Evolutionary conservation across 1,140 invertebrate genomes (phyloP), one percentile per base, ranked within the genome.

Genomic region (Trissolcus basalis): DNA sequence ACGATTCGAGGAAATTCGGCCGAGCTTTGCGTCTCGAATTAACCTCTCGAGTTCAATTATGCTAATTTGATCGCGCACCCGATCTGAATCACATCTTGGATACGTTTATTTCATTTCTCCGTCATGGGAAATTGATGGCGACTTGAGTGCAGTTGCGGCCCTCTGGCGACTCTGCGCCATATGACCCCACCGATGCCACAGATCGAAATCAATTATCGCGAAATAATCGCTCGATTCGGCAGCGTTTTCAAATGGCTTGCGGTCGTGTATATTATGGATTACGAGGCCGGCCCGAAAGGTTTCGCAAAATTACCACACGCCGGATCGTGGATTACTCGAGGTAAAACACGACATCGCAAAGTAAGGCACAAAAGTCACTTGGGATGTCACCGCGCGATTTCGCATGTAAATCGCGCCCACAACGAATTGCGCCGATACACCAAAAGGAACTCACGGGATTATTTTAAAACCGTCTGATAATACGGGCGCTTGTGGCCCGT

Each of bases 1-100:
- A 82, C 81, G 82, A 84, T 85, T 83, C 82, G 79, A 77, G 83
- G 76, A 84, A 82, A 85, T 82, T 83, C 80, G 76, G 71, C 76
- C 68, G 51, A 67, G 41, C 59, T 49, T 13, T 39, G 65, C 65
- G 49, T 67, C 61, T 67, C 56, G 70, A 70, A 74, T 73, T 73
- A 75, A 67, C 61, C 67, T 63, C 71, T 65, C 69, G 48, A 59
- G 68, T 71, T 77, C 74, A 77, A 71, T 77, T 77, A 77, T 71
- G 50, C 63, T 50, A 56, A 69, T 77, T 77, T 72, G 64, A 72
- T 77, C 74, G 63, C 58, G 48, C 64, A 39, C 44, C 44, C 45
- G 76, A 73, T 73, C 67, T 61, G 60, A 70, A 73, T 78, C 60
- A 41, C 59, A 64, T 68, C 70, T 69, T 64, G 44, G 59, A 69